Evolutionary conservation across 2,797 vertebrate species (phyloP).

Genomic region (Gobionotothen gibberifrons): DNA sequence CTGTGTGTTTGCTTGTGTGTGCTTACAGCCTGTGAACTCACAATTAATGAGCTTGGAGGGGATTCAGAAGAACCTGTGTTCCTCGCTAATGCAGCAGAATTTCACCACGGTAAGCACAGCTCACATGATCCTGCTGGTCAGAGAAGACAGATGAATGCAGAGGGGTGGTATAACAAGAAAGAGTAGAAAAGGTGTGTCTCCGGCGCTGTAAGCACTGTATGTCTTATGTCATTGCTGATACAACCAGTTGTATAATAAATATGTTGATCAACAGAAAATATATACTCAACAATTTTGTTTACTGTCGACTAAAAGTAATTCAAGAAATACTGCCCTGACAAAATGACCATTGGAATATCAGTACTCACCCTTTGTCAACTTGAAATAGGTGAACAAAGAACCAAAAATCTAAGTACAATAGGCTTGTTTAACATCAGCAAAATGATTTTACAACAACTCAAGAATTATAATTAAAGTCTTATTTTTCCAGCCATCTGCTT

Average conservation of each 20-base stretch:
- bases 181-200: not conserved
- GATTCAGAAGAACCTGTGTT: slow-evolving; percentile 42
- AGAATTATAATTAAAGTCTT: no score
- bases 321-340: no score
- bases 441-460: no score
- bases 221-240: not conserved
- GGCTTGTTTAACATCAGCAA: no score
- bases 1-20: slow-evolving; percentile 28
- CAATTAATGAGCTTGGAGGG: slow-evolving; percentile 56
- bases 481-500: no score
- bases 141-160: slow-evolving; percentile 19
- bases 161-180: not conserved
- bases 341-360: no score
- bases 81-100: slow-evolving; percentile 53
- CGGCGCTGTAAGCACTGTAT: no score
- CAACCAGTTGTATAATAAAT: not conserved
- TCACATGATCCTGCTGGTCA: slow-evolving; percentile 37
- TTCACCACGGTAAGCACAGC: slow-evolving; percentile 41
- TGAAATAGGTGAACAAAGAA: no score
- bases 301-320: no score
- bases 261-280: not conserved
- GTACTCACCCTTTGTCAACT: no score
- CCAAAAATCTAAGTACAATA: no score
- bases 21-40: slow-evolving; percentile 30
- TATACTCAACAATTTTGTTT: not conserved